phyloP scores from a whole-genome alignment of 2,888 invertebrate genomes.

The Nemapogon koenigi region DNA sequence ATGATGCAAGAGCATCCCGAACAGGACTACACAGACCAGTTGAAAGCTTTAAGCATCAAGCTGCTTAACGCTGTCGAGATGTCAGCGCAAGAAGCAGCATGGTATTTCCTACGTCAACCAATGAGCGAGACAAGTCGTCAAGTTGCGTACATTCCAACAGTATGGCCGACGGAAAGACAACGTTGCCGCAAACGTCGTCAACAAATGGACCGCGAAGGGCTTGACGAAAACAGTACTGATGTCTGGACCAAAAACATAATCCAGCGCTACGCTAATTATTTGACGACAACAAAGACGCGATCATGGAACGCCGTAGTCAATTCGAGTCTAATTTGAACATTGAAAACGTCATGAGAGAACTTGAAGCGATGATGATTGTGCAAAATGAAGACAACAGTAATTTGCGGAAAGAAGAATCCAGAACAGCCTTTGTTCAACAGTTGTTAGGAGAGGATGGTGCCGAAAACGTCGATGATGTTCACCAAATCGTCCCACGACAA shows the following conservation, averaged over 20 bases:
- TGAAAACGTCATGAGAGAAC: constrained; percentile 23
- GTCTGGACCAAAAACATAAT: constrained; percentile 24
- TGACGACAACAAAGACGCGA: constrained; percentile 14
- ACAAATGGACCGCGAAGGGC: constrained; percentile 23
- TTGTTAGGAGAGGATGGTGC: constrained; percentile 8
- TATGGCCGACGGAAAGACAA: constrained; percentile 33
- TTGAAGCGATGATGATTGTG: constrained; percentile 14
- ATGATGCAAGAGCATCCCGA: constrained; percentile 28
- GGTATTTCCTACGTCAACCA: constrained; percentile 37
- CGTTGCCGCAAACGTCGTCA: constrained; percentile 20
- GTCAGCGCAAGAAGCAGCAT: constrained; percentile 36
- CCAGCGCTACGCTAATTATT: constrained; percentile 18
- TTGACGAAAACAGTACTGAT: constrained; percentile 22
- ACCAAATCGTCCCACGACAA: constrained; percentile 9
- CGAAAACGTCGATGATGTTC: constrained; percentile 7
- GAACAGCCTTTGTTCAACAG: constrained; percentile 5
- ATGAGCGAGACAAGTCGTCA: constrained; percentile 28
- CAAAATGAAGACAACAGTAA: constrained; percentile 7
- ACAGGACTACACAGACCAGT: constrained; percentile 23
- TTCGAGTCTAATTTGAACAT: constrained; percentile 14
- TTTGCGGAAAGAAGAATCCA: constrained; percentile 8
- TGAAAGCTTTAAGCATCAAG: constrained; percentile 23
- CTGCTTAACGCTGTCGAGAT: constrained; percentile 29
- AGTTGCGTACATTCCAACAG: constrained; percentile 29
- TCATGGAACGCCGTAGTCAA: constrained; percentile 12